phyloP scores from a whole-genome alignment of 1,140 invertebrate species.

The Rhopalosiphum padi region DNA sequence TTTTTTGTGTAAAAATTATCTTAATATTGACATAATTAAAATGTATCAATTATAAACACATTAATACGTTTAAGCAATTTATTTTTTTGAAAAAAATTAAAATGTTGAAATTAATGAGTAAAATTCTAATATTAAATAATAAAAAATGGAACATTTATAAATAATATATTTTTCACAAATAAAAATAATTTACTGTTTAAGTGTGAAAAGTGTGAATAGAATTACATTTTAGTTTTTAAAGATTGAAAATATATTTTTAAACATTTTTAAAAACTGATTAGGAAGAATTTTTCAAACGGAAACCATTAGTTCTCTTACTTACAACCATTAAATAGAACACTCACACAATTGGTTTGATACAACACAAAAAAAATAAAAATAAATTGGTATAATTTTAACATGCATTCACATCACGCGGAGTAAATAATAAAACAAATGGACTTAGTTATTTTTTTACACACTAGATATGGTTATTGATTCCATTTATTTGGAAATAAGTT shows the following conservation, averaged over 20 bases:
- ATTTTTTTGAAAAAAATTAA: neutral
- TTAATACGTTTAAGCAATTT: neutral
- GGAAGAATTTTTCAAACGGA: neutral
- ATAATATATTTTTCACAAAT: neutral
- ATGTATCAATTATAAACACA: neutral
- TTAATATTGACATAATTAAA: neutral
- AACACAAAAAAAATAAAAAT: constrained; percentile 9
- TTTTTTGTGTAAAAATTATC: neutral
- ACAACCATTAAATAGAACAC: constrained; percentile 22
- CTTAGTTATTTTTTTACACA: constrained; percentile 17
- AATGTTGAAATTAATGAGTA: neutral
- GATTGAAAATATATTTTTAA: neutral
- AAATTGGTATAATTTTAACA: constrained; percentile 21
- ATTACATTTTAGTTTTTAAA: neutral
- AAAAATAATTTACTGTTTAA: neutral
- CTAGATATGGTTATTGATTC: neutral
- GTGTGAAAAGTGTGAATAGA: neutral
- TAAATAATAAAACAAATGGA: constrained; percentile 33
- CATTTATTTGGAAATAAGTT: constrained; percentile 38
- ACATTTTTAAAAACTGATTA: neutral
- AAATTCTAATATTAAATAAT: neutral
- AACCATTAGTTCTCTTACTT: constrained; percentile 4
- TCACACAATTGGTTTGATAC: neutral
- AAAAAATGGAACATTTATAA: neutral
- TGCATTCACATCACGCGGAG: neutral